These are phyloP conservation scores for Leuctra nigra DNA, from an alignment of 2,888 invertebrate genomes.

Conservation along the genomic window DNA sequence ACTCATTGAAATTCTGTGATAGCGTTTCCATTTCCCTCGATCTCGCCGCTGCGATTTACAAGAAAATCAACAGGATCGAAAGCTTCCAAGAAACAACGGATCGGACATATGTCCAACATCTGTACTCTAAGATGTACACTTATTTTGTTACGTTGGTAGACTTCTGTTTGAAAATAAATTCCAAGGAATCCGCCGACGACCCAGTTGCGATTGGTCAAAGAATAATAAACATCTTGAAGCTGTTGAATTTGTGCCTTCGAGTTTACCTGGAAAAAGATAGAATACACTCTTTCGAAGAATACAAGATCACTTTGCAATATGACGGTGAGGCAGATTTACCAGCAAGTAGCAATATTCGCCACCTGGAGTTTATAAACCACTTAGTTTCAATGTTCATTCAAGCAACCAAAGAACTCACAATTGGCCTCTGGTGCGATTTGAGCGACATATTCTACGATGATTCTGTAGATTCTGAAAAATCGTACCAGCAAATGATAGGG, in stretches of 20 bases:
- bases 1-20: neutral
- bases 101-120: neutral
- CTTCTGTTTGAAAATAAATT: neutral
- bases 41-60: slow-evolving; percentile 13
- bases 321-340: neutral
- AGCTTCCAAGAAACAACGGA: neutral
- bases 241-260: neutral
- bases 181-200: neutral
- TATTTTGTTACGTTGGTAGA: neutral
- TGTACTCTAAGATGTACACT: neutral
- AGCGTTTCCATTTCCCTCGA: neutral
- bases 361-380: neutral
- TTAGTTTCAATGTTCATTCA: neutral
- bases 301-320: neutral
- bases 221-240: neutral
- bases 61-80: slow-evolving; percentile 14
- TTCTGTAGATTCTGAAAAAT: slow-evolving; percentile 10
- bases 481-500: slow-evolving; percentile 21
- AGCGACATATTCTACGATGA: slow-evolving; percentile 14
- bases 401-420: slow-evolving; percentile 10
- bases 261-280: neutral
- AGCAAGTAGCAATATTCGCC: neutral
- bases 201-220: neutral
- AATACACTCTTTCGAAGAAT: neutral
- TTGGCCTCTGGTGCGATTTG: slow-evolving; percentile 23